A percentile compares a stretch with the other conserved stretches of the same genome.
Conservation (phyloP, 2,888 invertebrate species). For the Drosophila pegasa region DNA sequence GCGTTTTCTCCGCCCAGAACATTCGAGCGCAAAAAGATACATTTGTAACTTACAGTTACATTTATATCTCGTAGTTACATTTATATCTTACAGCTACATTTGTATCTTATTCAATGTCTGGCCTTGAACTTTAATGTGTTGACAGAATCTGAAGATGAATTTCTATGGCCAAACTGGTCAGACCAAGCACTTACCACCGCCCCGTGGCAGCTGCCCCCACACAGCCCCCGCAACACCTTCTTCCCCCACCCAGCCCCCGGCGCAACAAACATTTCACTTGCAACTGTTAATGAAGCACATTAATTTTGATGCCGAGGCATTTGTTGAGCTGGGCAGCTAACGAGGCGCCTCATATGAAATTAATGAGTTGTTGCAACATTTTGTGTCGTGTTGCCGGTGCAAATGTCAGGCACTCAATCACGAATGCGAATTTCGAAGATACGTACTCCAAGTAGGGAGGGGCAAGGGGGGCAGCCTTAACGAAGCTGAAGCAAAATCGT, state of each 20-base stretch:
- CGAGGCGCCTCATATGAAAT: constrained; percentile 49
- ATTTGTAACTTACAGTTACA: constrained; percentile 9
- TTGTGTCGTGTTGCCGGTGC: constrained; percentile 46
- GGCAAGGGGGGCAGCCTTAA: neutral
- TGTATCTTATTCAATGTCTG: constrained; percentile 2
- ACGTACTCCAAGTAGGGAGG: neutral
- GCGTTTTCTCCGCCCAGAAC: neutral
- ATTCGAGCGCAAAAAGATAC: constrained; percentile 5
- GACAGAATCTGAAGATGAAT: constrained; percentile 5
- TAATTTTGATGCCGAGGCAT: constrained; percentile 66
- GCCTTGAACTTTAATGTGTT: constrained; percentile 53
- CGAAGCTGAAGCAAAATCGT: constrained; percentile 20
- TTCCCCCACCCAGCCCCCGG: neutral
- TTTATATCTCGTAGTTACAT: constrained; percentile 20
- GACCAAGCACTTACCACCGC: neutral
- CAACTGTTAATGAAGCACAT: constrained; percentile 65
- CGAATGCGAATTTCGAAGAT: constrained; percentile 32
- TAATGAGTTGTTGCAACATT: constrained; percentile 59
- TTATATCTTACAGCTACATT: constrained; percentile 14
- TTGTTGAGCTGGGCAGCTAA: constrained; percentile 25
- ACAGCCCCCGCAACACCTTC: neutral
- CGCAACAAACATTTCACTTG: constrained; percentile 1
- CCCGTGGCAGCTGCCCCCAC: neutral
- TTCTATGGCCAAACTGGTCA: constrained; percentile 1
- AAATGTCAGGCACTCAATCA: constrained; percentile 69